Conservation (phyloP, 2,113 vertebrate species). For the Phalacrocorax pelagicus region DNA sequence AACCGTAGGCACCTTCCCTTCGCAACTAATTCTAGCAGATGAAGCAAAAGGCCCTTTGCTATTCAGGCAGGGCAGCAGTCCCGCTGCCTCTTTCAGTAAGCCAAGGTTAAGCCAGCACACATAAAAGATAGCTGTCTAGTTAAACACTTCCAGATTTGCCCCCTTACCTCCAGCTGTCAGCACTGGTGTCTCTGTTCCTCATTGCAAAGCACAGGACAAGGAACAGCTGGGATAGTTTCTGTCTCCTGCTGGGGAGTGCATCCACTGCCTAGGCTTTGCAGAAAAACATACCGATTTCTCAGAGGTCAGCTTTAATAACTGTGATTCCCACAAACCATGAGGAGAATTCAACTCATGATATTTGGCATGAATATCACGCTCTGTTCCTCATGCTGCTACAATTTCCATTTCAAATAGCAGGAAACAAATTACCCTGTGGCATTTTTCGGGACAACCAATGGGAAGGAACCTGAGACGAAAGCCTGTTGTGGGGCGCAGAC, state of each 20-base stretch:
- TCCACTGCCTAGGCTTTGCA: not conserved
- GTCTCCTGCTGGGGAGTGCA: not conserved
- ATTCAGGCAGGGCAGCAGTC: not conserved
- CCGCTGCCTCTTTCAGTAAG: not conserved
- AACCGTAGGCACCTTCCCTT: not conserved
- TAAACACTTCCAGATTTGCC: not conserved
- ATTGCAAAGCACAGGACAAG: not conserved
- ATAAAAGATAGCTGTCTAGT: not conserved
- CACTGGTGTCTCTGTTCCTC: not conserved
- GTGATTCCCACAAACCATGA: slow-evolving; percentile 41
- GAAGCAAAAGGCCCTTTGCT: not conserved
- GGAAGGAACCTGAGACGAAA: not conserved
- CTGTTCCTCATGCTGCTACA: slow-evolving; percentile 42
- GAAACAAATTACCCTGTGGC: slow-evolving; percentile 45
- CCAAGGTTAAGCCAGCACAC: not conserved
- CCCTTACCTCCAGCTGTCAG: not conserved
- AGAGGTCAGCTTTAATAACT: slow-evolving; percentile 36
- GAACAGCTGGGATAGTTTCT: not conserved
- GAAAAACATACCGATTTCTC: slow-evolving; percentile 36
- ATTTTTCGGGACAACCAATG: slow-evolving; percentile 10
- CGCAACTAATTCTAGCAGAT: not conserved
- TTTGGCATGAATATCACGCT: slow-evolving; percentile 43
- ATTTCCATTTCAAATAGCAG: slow-evolving; percentile 64
- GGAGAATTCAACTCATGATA: slow-evolving; percentile 35
- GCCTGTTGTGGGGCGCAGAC: not conserved